Percentiles rank a stretch among this genome's conserved stretches.
Evolutionary conservation across 2,113 vertebrate species (phyloP).

Genomic region (Planiliza haematocheilus): DNA sequence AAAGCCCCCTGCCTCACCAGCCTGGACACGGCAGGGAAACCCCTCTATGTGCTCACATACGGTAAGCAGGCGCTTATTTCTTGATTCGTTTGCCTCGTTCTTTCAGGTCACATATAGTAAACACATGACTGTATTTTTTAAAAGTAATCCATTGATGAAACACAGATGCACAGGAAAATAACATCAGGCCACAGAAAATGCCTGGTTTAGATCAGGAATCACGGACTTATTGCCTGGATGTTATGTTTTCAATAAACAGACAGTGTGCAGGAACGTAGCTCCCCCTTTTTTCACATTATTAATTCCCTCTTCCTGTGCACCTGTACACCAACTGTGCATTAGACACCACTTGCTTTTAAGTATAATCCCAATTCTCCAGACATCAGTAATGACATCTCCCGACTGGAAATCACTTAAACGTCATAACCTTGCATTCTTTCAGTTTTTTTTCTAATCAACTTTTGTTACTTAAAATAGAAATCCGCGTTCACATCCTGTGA

Average conservation of each 20-base stretch:
- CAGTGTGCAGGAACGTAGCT: not conserved
- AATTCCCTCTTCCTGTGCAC: not conserved
- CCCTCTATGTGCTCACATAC: constrained; percentile 97
- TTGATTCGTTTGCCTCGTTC: no score
- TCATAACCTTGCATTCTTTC: not conserved
- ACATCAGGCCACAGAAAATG: no score
- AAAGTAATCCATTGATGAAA: not conserved
- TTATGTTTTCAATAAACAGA: constrained; percentile 16
- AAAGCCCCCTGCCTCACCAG: constrained; percentile 99
- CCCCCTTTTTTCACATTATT: not conserved
- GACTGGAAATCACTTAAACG: constrained; percentile 9
- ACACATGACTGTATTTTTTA: no score
- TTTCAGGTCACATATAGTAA: no score
- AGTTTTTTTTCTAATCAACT: constrained; percentile 1
- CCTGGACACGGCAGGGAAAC: constrained; percentile 98
- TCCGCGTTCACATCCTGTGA: constrained; percentile 19
- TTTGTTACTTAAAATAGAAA: constrained; percentile 28
- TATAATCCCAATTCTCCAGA: constrained; percentile 7
- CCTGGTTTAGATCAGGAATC: not conserved
- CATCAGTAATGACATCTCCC: constrained; percentile 1
- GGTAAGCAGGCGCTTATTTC: constrained; percentile 78
- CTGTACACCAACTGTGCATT: constrained; percentile 12
- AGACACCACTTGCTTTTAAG: constrained; percentile 7
- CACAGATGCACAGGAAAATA: not conserved
- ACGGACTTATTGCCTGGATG: no score